These are phyloP conservation scores for Protomyctophum bolini DNA, from an alignment of 2,113 vertebrate species.

Conservation along the genomic window DNA sequence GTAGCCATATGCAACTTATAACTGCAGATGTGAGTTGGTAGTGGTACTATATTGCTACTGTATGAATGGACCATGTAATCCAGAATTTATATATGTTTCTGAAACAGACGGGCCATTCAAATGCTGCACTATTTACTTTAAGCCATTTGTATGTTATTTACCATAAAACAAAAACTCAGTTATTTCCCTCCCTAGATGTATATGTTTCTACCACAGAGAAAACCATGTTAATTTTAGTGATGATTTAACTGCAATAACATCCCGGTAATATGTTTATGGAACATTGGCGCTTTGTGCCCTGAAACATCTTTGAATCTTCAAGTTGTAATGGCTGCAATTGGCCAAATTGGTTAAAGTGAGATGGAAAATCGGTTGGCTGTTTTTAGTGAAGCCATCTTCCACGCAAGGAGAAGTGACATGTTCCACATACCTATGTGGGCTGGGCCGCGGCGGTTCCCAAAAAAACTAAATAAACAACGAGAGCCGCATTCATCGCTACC, in stretches of 20 bases:
- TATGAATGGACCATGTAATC: constrained; percentile 11
- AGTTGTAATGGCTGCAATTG: constrained; percentile 66
- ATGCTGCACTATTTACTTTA: constrained; percentile 25
- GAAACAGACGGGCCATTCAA: constrained; percentile 35
- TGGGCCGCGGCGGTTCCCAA: constrained; percentile 26
- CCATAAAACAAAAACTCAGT: constrained; percentile 50
- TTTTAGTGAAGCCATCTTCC: constrained; percentile 45
- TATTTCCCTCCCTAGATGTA: constrained; percentile 37
- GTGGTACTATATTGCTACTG: constrained; percentile 1
- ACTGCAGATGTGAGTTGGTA: constrained; percentile 18
- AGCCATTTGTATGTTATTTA: constrained; percentile 34
- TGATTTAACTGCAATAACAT: constrained; percentile 59
- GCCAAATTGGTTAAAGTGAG: constrained; percentile 64
- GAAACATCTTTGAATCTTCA: constrained; percentile 57
- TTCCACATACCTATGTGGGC: constrained; percentile 50
- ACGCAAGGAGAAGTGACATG: constrained; percentile 51
- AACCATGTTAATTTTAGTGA: constrained; percentile 42
- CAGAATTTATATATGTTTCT: constrained; percentile 6
- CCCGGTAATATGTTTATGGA: constrained; percentile 50
- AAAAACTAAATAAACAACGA: constrained; percentile 57
- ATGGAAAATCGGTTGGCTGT: constrained; percentile 59
- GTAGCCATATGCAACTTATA: not conserved
- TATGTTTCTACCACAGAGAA: constrained; percentile 50
- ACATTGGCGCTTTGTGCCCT: constrained; percentile 66
- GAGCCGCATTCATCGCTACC: constrained; percentile 36